Conservation (phyloP, 2,888 invertebrate genomes). For the Dendrolimus houi region DNA sequence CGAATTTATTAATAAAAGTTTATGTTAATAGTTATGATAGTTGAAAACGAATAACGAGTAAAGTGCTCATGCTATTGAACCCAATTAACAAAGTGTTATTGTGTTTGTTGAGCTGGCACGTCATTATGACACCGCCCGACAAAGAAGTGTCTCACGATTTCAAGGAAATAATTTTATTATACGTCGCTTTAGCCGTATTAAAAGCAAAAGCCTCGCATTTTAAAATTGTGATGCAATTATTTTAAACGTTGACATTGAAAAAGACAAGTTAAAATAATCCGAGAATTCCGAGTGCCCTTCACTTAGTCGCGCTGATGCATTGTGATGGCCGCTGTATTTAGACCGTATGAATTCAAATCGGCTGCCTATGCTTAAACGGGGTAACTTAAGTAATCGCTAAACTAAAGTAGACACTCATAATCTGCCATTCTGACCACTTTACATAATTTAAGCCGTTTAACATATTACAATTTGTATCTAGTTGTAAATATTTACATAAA, state of each 20-base stretch:
- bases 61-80: conserved; percentile 11
- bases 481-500: neutral
- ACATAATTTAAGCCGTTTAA: conserved; percentile 10
- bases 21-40: neutral
- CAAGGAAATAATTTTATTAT: conserved; percentile 69
- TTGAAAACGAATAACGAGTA: neutral
- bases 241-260: conserved; percentile 76
- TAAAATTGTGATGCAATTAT: conserved; percentile 76
- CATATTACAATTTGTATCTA: conserved; percentile 5
- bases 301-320: conserved; percentile 67
- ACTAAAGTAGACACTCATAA: conserved; percentile 17
- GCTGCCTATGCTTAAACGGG: conserved; percentile 42
- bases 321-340: conserved; percentile 68
- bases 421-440: conserved; percentile 15
- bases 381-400: conserved; percentile 24
- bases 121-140: conserved; percentile 23
- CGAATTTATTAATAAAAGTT: neutral
- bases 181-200: conserved; percentile 61
- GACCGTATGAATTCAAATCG: conserved; percentile 56
- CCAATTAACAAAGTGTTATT: conserved; percentile 4
- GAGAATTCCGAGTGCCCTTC: conserved; percentile 71
- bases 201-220: conserved; percentile 70
- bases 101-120: conserved; percentile 10
- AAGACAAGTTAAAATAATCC: conserved; percentile 74
- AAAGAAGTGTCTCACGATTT: conserved; percentile 56